These are phyloP conservation scores for Lepisosteus oculatus DNA, from an alignment of 2,113 vertebrate species.

Conservation along the genomic window DNA sequence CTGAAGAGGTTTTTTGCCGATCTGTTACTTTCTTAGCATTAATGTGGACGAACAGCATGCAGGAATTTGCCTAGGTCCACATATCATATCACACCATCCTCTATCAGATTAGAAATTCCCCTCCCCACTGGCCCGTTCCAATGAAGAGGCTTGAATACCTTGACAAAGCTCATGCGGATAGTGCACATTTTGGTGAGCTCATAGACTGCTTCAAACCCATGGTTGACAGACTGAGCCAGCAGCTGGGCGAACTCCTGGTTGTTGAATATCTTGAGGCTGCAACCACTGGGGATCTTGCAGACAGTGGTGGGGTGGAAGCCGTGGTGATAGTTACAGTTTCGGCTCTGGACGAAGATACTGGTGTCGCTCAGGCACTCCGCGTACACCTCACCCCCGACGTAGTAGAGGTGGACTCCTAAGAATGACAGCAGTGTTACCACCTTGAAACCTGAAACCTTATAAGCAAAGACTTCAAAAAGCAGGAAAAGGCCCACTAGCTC, in stretches of 20 bases:
- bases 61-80: too few relatives aligned
- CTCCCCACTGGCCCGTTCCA: too few relatives aligned
- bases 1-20: too few relatives aligned
- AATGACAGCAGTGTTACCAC: slow-evolving; percentile 13
- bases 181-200: slow-evolving; percentile 99
- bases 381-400: slow-evolving; percentile 94
- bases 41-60: too few relatives aligned
- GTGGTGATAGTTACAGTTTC: slow-evolving; percentile 96
- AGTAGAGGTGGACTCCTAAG: slow-evolving; percentile 92
- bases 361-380: slow-evolving; percentile 95
- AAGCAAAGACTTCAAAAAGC: background rate
- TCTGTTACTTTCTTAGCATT: too few relatives aligned
- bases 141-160: slow-evolving; percentile 63
- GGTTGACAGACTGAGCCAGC: slow-evolving; percentile 92
- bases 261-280: slow-evolving; percentile 96
- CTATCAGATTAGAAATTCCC: too few relatives aligned
- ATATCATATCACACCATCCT: too few relatives aligned
- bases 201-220: slow-evolving; percentile 94
- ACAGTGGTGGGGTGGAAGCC: slow-evolving; percentile 95
- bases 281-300: slow-evolving; percentile 96
- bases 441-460: background rate
- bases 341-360: slow-evolving; percentile 97
- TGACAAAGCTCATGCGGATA: slow-evolving; percentile 97
- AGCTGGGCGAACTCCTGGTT: slow-evolving; percentile 97
- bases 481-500: background rate